phyloP scores from a whole-genome alignment of 37 sponge, comb jelly and placozoan species.

The Chondrilla cf. caribensis region DNA sequence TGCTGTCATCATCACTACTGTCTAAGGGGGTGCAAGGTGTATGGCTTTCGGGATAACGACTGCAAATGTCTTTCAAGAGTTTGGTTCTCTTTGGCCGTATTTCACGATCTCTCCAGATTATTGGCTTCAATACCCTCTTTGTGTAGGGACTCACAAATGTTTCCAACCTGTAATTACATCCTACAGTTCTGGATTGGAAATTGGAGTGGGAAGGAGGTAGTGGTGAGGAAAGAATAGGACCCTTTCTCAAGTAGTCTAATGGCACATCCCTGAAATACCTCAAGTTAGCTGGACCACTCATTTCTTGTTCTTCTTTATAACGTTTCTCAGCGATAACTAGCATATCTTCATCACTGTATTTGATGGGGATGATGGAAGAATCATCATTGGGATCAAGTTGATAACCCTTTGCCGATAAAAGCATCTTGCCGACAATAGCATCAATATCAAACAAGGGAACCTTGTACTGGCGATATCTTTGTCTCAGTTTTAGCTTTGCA shows the following conservation, averaged over 20 bases:
- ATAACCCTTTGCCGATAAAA: neutral
- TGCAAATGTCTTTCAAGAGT: constrained; percentile 43
- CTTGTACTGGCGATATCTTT: neutral
- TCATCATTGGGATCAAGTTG: neutral
- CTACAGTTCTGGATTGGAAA: constrained; percentile 1
- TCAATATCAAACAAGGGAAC: constrained; percentile 9
- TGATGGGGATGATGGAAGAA: neutral
- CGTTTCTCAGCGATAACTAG: no score
- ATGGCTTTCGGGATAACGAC: neutral
- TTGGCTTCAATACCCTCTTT: constrained; percentile 59
- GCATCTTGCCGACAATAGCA: neutral
- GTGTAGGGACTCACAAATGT: constrained; percentile 66
- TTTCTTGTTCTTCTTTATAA: no score
- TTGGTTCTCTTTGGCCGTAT: constrained; percentile 30
- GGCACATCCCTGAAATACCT: neutral
- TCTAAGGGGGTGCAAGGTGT: neutral
- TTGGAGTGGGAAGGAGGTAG: constrained; percentile 9
- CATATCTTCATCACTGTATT: neutral
- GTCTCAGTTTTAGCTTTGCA: constrained; percentile 11
- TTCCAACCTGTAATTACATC: neutral
- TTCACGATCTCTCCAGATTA: constrained; percentile 56
- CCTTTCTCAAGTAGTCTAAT: neutral
- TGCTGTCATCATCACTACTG: neutral
- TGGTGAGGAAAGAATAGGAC: neutral
- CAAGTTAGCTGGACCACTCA: no score